Evolutionary conservation across 2,797 vertebrate species (phyloP), one percentile per base, ranked within the genome.

Genomic region (Takifugu ocellatus): DNA sequence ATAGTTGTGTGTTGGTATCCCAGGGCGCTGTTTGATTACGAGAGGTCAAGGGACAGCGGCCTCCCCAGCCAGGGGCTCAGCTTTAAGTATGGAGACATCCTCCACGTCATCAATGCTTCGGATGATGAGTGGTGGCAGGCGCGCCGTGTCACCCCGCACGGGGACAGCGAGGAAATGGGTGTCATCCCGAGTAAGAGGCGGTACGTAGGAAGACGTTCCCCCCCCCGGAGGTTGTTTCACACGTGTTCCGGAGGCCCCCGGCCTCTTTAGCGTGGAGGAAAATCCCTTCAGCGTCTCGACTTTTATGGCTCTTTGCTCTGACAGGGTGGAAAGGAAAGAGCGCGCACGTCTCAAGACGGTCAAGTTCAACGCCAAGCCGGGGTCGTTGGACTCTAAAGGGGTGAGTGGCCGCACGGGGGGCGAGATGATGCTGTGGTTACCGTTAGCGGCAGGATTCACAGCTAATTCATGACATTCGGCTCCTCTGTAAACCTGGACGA

Each of bases 81-180:
- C 85, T 99, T 99, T 84, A 93, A 90, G 74, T 98, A 96, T 0
- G 96, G 96, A 61, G 96, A 98, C 72, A 96, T 99, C 78, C 94
- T 99, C 51, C 96, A 99, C 0, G 96, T 99, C 51, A 97, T 96
- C 91, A 99, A 99, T 0, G 96, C 96, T 51, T 98, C 96, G 0
- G 96, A 99, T 2, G 96, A 99, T 8, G 96, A 99, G 62, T 99
- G 96, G 96, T 99, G 96, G 96, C 96, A 99, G 79, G 96, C 96
- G 0, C 90, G 96, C 21, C 92, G 92, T 24, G 96, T 94, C 53
- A 95, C 90, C 2, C 90, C 91, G 10, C 94, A 96, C 5, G 96
- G 96, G 3, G 96, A 99, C 91, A 97, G 96, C 0, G 95, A 98
- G 62, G 96, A 99, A 76, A 97, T 99, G 94, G 96, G 96, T 0